A percentile compares a stretch with the other conserved stretches of the same genome.
Evolutionary conservation across 2,888 invertebrate genomes (phyloP).

Genomic region (Priapulus caudatus): DNA sequence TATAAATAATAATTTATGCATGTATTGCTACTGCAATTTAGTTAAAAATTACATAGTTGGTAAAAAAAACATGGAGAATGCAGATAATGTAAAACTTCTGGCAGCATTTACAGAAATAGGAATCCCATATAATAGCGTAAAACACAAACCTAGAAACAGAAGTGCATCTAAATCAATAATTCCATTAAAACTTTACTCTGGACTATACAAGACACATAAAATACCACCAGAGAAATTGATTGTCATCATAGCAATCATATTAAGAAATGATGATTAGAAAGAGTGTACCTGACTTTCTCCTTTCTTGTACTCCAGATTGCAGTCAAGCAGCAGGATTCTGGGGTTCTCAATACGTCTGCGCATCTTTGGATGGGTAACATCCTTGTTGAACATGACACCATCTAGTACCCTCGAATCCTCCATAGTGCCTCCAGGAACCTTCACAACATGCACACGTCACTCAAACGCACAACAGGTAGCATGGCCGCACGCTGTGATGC

Average conservation of each 20-base stretch:
- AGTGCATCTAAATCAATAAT: too few species aligned
- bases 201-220: too few species aligned
- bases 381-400: constrained; percentile 97
- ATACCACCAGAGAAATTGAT: too few species aligned
- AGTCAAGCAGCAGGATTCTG: constrained; percentile 83
- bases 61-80: too few species aligned
- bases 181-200: too few species aligned
- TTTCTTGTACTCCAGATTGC: constrained; percentile 94
- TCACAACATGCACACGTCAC: constrained; percentile 14
- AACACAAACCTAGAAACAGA: not conserved
- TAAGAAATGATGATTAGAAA: too few species aligned
- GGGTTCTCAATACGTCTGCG: constrained; percentile 82
- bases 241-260: too few species aligned
- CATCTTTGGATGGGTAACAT: constrained; percentile 98
- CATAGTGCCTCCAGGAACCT: constrained; percentile 85
- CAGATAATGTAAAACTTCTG: too few species aligned
- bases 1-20: too few species aligned
- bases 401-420: constrained; percentile 84
- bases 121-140: not conserved
- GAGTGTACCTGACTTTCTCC: constrained; percentile 76
- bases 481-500: too few species aligned
- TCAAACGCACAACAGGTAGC: too few species aligned
- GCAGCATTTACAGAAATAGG: constrained; percentile 2
- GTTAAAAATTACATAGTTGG: too few species aligned
- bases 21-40: constrained; percentile 13